Base-by-base conservation (phyloP, 2,888 invertebrate species). In the Chloroclystis v-ata region DNA sequence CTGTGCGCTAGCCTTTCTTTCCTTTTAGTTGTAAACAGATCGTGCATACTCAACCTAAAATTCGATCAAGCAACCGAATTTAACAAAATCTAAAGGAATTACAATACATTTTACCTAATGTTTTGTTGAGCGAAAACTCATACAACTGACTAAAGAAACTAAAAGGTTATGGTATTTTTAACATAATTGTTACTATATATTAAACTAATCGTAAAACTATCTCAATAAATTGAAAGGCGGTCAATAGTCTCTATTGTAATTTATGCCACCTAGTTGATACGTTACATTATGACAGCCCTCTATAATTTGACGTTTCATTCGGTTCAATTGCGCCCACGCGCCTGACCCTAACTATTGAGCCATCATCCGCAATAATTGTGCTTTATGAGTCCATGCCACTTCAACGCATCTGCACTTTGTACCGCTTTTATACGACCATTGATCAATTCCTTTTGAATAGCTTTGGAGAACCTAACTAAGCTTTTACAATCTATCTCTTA, bases 311-410 rank as follows among this genome's bases (percentile, higher is more conserved):
- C 70, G 76, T 76, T 76, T 76, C 79, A 80, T 72, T 50, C 67
- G 78, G 67, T 77, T 69, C 82, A 85, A 84, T 86, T 85, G 82
- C 58, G 73, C 84, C 85, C 82, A 84, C 84, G 81, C 83, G 67
- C 67, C 59, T 75, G 82, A 42, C 82, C 82, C 78, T 76, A 61
- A 75, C 69, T 75, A 79, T 82, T 78, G 78, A 82, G 78, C 73
- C 78, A 78, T 80, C 79, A 77, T 77, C 75, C 74, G 67, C 71
- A 69, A 70, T 77, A 70, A 73, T 72, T 69, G 70, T 58, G 47
- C 51, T 61, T 65, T 61, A 68, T 65, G 58, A 67, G 57, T 52
- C 54, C 63, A 64, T 61, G 56, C 40, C 47, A 52, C 45, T 52
- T 49, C 54, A 53, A 46, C 46, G 43, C 49, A 49, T 41, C 44